Evolutionary conservation across 1,140 invertebrate species (phyloP).

Genomic region (Heterodera carotae): DNA sequence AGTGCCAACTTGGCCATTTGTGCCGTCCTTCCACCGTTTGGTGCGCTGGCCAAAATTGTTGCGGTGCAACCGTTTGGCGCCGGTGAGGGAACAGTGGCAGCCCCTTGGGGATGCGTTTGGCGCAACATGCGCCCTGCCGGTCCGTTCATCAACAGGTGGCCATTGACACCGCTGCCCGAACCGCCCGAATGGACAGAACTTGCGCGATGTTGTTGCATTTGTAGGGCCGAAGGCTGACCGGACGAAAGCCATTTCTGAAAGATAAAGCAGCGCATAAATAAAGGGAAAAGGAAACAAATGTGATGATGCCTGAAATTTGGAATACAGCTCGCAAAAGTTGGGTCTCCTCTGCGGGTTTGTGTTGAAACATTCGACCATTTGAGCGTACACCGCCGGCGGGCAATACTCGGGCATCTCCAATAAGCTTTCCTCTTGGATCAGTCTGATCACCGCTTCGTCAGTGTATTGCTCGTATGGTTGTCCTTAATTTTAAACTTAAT

Average conservation of each 20-base stretch:
- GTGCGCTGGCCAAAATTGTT: slow-evolving; percentile 28
- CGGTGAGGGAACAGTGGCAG: slow-evolving; percentile 43
- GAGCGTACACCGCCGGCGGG: slow-evolving; percentile 29
- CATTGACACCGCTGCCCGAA: slow-evolving; percentile 27
- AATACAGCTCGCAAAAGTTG: slow-evolving; percentile 75
- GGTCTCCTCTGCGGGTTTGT: slow-evolving; percentile 85
- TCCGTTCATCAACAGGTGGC: slow-evolving; percentile 17
- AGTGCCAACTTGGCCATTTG: slow-evolving; percentile 44
- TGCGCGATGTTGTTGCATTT: slow-evolving; percentile 36
- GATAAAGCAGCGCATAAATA: not conserved
- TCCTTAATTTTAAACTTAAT: no score
- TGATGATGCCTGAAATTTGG: slow-evolving; percentile 70
- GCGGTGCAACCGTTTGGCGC: slow-evolving; percentile 38
- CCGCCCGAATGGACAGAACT: slow-evolving; percentile 43
- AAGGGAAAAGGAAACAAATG: not conserved
- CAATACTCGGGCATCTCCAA: slow-evolving; percentile 43
- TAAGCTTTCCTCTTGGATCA: slow-evolving; percentile 30
- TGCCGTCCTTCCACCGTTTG: slow-evolving; percentile 12
- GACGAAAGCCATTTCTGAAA: slow-evolving; percentile 70
- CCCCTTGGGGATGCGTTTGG: not conserved
- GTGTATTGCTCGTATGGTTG: slow-evolving; percentile 65
- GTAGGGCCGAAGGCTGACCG: slow-evolving; percentile 40
- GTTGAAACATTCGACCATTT: slow-evolving; percentile 77
- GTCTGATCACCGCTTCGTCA: slow-evolving; percentile 42
- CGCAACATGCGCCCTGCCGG: slow-evolving; percentile 8